Conservation (phyloP, 2,113 vertebrate genomes). For the Mus pahari region DNA sequence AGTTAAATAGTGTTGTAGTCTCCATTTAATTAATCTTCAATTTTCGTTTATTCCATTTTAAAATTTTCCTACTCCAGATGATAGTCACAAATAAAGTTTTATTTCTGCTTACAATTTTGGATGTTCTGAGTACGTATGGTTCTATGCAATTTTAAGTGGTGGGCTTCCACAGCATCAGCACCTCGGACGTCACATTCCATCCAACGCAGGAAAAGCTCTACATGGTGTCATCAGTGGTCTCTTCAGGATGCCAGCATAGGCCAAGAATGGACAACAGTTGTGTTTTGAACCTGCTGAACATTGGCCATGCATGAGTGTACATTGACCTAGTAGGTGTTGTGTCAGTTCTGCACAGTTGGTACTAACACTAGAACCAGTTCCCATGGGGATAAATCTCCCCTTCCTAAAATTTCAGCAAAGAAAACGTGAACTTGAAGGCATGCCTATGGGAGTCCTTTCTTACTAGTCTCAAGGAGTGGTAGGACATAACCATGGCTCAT, state of each 20-base stretch:
- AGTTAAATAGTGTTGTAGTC: constrained; percentile 5
- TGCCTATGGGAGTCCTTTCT: constrained; percentile 9
- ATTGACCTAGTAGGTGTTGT: neutral
- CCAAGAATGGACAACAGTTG: neutral
- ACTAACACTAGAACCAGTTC: neutral
- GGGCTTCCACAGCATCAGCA: neutral
- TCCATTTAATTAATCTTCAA: constrained; percentile 17
- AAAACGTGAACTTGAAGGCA: neutral
- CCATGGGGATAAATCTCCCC: neutral
- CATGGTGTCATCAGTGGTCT: neutral
- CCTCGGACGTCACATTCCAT: neutral
- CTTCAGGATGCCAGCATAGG: neutral
- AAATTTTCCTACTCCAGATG: constrained; percentile 22
- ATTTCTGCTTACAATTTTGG: constrained; percentile 45
- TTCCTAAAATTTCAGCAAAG: neutral
- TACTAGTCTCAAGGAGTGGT: neutral
- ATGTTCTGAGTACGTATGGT: neutral
- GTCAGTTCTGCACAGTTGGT: neutral
- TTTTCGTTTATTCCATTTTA: constrained; percentile 31
- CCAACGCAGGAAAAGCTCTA: neutral
- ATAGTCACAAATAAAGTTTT: constrained; percentile 15
- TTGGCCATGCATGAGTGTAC: neutral
- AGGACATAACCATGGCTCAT: neutral
- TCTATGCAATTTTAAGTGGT: neutral
- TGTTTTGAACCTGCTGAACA: neutral